Evolutionary conservation across 2,888 invertebrate species (phyloP).

Genomic region (Scrobipalpa costella): DNA sequence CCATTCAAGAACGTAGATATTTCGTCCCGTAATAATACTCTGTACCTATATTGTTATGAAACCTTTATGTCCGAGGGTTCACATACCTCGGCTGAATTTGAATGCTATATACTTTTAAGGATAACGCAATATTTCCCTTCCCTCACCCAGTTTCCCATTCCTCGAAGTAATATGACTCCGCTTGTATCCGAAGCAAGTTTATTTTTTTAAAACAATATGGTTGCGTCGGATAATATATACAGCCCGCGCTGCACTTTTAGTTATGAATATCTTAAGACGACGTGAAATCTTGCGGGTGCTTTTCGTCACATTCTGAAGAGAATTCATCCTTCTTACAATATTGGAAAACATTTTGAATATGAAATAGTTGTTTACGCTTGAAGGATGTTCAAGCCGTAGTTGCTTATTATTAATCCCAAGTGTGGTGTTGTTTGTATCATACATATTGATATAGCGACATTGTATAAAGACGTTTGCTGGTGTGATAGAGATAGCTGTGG

Average conservation of each 20-base stretch:
- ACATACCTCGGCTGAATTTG: constrained; percentile 38
- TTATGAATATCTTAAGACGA: neutral
- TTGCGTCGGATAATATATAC: neutral
- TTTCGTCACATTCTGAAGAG: neutral
- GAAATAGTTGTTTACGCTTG: too few species aligned
- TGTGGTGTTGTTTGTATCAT: too few species aligned
- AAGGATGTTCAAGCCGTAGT: too few species aligned
- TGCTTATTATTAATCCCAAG: too few species aligned
- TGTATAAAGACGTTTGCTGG: neutral
- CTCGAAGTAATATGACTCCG: neutral
- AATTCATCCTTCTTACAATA: neutral
- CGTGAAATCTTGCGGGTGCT: constrained; percentile 4
- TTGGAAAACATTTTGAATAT: neutral
- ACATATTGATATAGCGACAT: too few species aligned
- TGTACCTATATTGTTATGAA: constrained; percentile 36
- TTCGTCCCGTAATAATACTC: neutral
- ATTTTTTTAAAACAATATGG: constrained; percentile 17
- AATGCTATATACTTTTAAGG: constrained; percentile 39
- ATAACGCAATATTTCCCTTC: constrained; percentile 19
- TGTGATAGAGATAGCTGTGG: neutral
- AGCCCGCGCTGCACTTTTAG: neutral
- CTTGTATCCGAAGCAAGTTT: neutral
- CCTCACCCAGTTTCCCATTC: neutral
- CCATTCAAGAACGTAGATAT: neutral
- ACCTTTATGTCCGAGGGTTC: constrained; percentile 39